Base-by-base conservation (phyloP, 2,797 vertebrate genomes). In the Apogon hyalosoma region DNA sequence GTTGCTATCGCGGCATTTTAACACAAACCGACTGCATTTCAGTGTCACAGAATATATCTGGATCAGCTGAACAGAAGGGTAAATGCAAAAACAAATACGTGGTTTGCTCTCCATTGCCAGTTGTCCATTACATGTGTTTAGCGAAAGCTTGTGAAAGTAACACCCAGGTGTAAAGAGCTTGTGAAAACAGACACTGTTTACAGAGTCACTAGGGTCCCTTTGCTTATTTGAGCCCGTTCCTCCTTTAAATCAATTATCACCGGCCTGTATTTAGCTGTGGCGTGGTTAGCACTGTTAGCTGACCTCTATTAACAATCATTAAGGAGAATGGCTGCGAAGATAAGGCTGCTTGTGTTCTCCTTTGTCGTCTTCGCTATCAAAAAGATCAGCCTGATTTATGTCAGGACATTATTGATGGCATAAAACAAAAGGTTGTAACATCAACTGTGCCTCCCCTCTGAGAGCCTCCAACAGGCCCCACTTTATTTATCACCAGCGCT, bases 111-210 rank as follows among this genome's bases (percentile, higher is more conserved):
- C 41, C 33, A 8, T 54, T 69, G 80, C 88, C 86, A 88, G 79
- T 86, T 90, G 84, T 91, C 77, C 81, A 73, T 86, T 88, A 78
- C 80, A 84, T 70, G 71, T 84, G 87, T 92, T 92, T 85, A 75
- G 83, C 78, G 16, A 70, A 85, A 64, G 70, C 84, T 75, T 72
- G 89, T 90, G 78, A 86, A 91, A 91, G 84, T 88, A 51, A 57
- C 89, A 79, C 82, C 79, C 55, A 58, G 86, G 90, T 90, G 88
- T 85, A 71, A 94, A 88, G 73, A 75, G 82, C 82, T 87, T 90
- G 83, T 87, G 84, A 89, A 91, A 92, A 88, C 84, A 88, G 65
- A 86, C 82, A 45, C 68, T 86, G 79, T 81, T 87, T 74, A 75
- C 80, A 72, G 81, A 88, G 77, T 80, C 69, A 13, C 64, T 45